Conservation (phyloP, 1,140 invertebrate species). For the Drosophila nebulosa region DNA sequence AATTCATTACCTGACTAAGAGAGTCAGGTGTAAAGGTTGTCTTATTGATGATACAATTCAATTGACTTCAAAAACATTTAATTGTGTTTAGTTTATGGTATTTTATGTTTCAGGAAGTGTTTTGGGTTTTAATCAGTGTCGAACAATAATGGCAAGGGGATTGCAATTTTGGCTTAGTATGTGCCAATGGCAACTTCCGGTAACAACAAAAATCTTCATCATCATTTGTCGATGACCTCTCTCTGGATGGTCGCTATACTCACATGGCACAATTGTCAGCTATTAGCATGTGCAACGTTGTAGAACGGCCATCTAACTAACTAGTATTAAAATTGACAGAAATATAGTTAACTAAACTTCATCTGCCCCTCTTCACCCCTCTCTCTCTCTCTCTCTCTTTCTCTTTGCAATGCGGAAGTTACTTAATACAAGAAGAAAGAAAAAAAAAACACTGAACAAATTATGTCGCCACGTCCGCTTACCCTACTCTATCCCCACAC, state of each 20-base stretch:
- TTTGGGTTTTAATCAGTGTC: too few species aligned
- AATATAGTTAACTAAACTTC: constrained; percentile 35
- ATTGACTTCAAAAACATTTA: too few species aligned
- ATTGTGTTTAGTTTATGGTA: too few species aligned
- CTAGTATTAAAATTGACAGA: constrained; percentile 23
- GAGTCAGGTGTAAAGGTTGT: too few species aligned
- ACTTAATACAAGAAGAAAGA: constrained; percentile 21
- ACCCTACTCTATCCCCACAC: background rate
- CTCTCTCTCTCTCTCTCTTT: background rate
- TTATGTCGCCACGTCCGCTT: constrained; percentile 13
- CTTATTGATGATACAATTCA: too few species aligned
- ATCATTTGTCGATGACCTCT: background rate
- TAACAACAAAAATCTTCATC: too few species aligned
- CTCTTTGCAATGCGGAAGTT: constrained; percentile 43
- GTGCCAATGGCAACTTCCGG: too few species aligned
- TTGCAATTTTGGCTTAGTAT: too few species aligned
- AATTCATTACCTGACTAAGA: too few species aligned
- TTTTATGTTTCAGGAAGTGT: too few species aligned
- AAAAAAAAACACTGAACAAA: constrained; percentile 11
- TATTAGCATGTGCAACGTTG: constrained; percentile 53
- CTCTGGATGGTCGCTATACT: background rate
- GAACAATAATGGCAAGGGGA: too few species aligned
- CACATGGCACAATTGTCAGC: constrained; percentile 27
- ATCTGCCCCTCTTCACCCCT: background rate
- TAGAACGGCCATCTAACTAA: constrained; percentile 41